Conservation (phyloP, 2,797 vertebrate species). For the Miopithecus talapoin region DNA sequence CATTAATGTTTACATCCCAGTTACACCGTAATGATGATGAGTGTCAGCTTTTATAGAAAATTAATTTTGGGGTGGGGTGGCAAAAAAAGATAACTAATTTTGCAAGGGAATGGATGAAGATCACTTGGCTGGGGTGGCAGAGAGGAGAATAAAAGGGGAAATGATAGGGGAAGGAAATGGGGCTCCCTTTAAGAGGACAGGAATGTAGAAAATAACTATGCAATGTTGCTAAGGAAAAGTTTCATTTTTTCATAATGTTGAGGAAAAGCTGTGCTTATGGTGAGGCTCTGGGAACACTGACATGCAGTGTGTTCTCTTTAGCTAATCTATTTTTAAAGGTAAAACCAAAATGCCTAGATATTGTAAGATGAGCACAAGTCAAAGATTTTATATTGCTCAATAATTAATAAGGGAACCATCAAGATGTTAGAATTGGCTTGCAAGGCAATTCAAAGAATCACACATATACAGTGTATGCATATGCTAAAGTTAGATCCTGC, state of each 20-base stretch:
- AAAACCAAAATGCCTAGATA: neutral
- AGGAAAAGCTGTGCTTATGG: neutral
- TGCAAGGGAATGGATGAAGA: neutral
- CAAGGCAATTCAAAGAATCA: conserved; percentile 7
- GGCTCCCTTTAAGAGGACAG: neutral
- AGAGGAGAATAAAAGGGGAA: neutral
- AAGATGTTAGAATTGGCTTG: neutral
- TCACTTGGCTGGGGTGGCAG: neutral
- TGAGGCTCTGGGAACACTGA: neutral
- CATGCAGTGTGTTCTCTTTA: neutral
- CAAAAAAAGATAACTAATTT: neutral
- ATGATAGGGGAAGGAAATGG: neutral
- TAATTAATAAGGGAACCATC: neutral
- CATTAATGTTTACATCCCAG: neutral
- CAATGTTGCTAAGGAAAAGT: neutral
- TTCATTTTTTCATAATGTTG: neutral
- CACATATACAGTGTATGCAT: neutral
- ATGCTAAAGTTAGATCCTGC: neutral
- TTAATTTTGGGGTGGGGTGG: neutral
- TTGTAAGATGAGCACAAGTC: neutral
- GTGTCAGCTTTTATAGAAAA: conserved; percentile 29
- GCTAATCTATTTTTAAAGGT: neutral
- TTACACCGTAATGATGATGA: neutral
- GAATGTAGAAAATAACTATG: neutral
- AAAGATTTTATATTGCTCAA: neutral